These are phyloP conservation scores for Pteropus alecto DNA, from an alignment of 2,113 vertebrate genomes.

Conservation along the genomic window DNA sequence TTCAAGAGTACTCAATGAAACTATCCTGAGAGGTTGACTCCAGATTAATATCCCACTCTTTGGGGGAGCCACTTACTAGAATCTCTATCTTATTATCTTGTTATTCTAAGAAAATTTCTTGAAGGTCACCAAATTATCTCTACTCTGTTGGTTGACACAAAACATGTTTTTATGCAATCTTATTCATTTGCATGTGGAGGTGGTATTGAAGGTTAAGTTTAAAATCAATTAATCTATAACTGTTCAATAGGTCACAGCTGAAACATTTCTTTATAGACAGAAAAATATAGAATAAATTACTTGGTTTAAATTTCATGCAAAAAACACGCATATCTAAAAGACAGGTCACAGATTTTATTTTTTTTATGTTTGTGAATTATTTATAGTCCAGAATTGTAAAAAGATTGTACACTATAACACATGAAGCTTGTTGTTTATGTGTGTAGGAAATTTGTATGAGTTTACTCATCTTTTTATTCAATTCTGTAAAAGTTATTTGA, in stretches of 20 bases:
- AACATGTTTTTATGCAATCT: not conserved
- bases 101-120: not conserved
- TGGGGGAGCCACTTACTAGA: not conserved
- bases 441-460: not conserved
- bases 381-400: not conserved
- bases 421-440: not conserved
- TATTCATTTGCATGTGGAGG: not conserved
- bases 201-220: not conserved
- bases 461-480: not conserved
- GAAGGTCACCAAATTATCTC: not conserved
- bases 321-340: not conserved
- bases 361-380: not conserved
- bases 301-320: not conserved
- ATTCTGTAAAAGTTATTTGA: not conserved
- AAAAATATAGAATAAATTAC: not conserved
- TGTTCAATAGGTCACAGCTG: not conserved
- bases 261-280: not conserved
- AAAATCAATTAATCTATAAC: not conserved
- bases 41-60: not conserved
- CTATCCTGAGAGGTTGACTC: not conserved
- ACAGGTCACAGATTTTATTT: not conserved
- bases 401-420: not conserved
- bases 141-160: not conserved
- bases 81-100: not conserved
- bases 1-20: not conserved